Evolutionary conservation across 2,888 invertebrate species (phyloP).

Genomic region (Aquatica leii): DNA sequence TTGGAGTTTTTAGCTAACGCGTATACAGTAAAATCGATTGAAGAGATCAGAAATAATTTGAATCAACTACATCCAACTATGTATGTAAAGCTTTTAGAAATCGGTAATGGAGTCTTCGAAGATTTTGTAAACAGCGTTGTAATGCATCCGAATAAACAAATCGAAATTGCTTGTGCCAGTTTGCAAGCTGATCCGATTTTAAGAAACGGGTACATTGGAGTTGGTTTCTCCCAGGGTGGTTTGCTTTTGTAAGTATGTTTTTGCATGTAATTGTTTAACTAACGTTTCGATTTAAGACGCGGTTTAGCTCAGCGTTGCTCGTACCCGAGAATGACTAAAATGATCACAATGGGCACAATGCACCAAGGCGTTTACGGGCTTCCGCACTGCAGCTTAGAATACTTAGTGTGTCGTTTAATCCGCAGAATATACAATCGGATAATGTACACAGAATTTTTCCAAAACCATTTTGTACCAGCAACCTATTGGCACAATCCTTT

Average conservation of each 20-base stretch:
- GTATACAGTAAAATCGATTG: neutral
- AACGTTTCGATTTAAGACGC: constrained; percentile 72
- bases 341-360: constrained; percentile 95
- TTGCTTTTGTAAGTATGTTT: constrained; percentile 86
- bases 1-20: neutral
- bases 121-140: constrained; percentile 87
- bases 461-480: constrained; percentile 84
- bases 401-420: constrained; percentile 70
- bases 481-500: constrained; percentile 99
- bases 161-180: constrained; percentile 77
- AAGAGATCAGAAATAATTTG: neutral
- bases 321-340: constrained; percentile 78
- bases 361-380: constrained; percentile 96
- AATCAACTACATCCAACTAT: constrained; percentile 65
- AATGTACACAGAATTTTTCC: constrained; percentile 65
- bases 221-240: constrained; percentile 98
- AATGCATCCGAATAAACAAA: constrained; percentile 79
- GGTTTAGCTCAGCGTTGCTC: constrained; percentile 94
- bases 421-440: neutral
- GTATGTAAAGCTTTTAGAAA: constrained; percentile 84
- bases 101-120: constrained; percentile 75
- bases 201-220: constrained; percentile 85
- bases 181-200: constrained; percentile 74
- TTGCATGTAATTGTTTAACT: neutral
- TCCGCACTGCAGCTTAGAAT: constrained; percentile 83